Evolutionary conservation across 2,888 invertebrate genomes (phyloP), one percentile per base, ranked within the genome.

Genomic region (Hypomecis atomaria): DNA sequence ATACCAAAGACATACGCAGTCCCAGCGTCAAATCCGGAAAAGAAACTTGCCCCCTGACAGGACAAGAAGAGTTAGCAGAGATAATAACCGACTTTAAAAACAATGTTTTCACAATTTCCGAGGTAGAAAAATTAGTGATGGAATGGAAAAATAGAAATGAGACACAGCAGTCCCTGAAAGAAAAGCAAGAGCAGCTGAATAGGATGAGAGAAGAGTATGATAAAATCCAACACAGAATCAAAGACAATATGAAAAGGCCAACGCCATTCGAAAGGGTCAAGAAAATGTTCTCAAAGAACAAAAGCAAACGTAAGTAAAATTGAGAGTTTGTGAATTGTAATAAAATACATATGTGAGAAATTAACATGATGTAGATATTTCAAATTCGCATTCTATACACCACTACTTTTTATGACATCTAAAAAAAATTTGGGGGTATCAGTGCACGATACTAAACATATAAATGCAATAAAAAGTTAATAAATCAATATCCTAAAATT

Each of bases 11-110:
- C 63, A 73, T 83, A 11, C 84, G 87, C 69, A 90, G 88, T 56
- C 89, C 89, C 44, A 90, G 91, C 71, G 72, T 91, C 37, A 92
- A 92, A 73, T 91, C 90, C 8, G 84, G 87, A 0, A 90, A 90
- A 72, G 92, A 91, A 45, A 81, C 59, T n/a, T 86, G 77, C 65
- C 90, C 90, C 1, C 76, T 89, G 5, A 92, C 89, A 0, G 93
- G 93, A 1, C 96, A 97, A 81, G 96, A 96, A 69, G 97, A 98
- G 81, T 91, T 98, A 64, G 94, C 96, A 4, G 97, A 97, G 88
- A 97, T 98, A 56, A 96, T 98, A 82, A 96, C 96, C 78, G 97
- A 97, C 78, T 97, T 97, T 78, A 97, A 98, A 84, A 97, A 97
- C 78, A 97, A 97, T 79, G 97, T 97, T 4, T 96, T 97, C 72